phyloP scores from a whole-genome alignment of 2,797 vertebrate genomes.

The Pantherophis vulpinus region DNA sequence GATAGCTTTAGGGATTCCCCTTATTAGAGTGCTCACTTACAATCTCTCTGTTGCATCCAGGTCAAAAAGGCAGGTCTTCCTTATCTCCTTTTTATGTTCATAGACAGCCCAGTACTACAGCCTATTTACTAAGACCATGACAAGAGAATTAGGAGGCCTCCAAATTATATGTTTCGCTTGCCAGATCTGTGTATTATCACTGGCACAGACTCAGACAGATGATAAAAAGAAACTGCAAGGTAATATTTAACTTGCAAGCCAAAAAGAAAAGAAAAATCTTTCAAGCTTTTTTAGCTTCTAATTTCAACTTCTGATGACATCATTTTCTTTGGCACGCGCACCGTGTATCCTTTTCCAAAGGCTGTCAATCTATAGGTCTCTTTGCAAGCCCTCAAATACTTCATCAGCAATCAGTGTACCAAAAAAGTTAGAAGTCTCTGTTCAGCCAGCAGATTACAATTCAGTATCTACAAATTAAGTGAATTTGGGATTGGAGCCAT shows the following conservation, averaged over 20 bases:
- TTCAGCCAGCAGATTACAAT: not conserved
- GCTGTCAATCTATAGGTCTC: not conserved
- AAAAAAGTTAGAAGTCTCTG: not conserved
- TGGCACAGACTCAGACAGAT: accelerated
- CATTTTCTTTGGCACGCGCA: not conserved
- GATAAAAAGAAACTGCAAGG: not conserved
- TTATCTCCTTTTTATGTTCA: conserved; percentile 78
- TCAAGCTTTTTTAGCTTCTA: not conserved
- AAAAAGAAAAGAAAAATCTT: not conserved
- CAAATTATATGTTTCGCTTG: not conserved
- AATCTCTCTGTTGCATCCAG: conserved; percentile 74
- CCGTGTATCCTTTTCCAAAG: not conserved
- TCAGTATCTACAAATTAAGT: not conserved
- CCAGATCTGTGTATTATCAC: not conserved
- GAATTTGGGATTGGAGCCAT: not conserved
- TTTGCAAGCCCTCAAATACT: not conserved
- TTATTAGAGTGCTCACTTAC: conserved; percentile 70
- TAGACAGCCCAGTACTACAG: conserved; percentile 81
- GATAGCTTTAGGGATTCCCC: conserved; percentile 78
- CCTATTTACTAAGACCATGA: conserved; percentile 67
- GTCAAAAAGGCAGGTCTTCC: conserved; percentile 78
- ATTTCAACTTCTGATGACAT: not conserved
- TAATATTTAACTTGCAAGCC: not conserved
- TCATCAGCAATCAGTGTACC: not conserved
- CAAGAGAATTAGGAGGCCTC: not conserved